Base-by-base conservation (phyloP, 2,113 vertebrate species). In the Scomber scombrus region DNA sequence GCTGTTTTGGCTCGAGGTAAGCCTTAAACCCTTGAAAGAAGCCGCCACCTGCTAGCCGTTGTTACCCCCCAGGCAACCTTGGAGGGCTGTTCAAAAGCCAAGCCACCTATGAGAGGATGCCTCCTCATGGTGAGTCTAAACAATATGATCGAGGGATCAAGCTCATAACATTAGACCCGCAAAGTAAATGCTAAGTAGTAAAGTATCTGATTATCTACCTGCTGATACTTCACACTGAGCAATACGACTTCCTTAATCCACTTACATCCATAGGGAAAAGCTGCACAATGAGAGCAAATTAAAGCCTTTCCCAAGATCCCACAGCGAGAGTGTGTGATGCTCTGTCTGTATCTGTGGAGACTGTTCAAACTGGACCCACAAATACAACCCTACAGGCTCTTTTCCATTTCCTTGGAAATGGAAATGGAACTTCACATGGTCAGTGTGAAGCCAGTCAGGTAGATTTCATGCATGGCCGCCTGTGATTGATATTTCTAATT, bases 191-290 rank as follows among this genome's bases (percentile, higher is more conserved):
- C 60, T 79, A 81, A 91, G 85, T 71, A 70, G 80, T 85, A 71
- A 71, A 67, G 70, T 85, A 86, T 91, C 84, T 92, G 84, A 94
- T 94, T 88, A 93, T 93, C 86, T 86, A 90, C 85, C 90, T 89
- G 86, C 85, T 91, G 91, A 78, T 86, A 51, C 81, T 74, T 88
- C 89, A 89, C 73, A 63, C 90, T 68, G 81, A 85, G 90, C 63
- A 65, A 71, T 64, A 64, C 72, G 71, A 81, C 81, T 63, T 54
- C 76, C 51, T 84, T 93, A 94, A 94, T 92, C 88, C 90, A 78
- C 77, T 89, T 82, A 75, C 67, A 84, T 75, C 85, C 66, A 65
- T 16, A n/a, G 85, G 82, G 80, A 85, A 78, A 89, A 34, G 81
- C 84, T 72, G 78, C 72, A 91, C 88, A 90, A 75, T 85, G 77